A percentile compares a stretch with the other conserved stretches of the same genome.
Evolutionary conservation across 2,888 invertebrate species (phyloP).

Genomic region (Coelinius sp.): DNA sequence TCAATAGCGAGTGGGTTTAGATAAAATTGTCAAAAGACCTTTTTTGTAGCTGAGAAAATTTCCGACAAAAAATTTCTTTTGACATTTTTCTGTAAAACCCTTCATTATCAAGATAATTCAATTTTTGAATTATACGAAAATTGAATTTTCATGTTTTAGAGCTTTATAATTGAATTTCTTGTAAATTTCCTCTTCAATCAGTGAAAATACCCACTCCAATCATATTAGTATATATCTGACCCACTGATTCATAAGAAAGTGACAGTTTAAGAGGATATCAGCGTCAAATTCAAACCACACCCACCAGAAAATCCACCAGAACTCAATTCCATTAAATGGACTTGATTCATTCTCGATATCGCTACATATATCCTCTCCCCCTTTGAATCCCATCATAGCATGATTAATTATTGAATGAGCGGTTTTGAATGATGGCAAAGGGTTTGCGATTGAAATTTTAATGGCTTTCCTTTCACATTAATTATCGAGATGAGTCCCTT

Average conservation of each 20-base stretch:
- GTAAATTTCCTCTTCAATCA: too few relatives aligned
- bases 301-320: neutral
- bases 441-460: constrained; percentile 4
- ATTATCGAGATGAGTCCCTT: neutral
- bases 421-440: neutral
- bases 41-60: too few relatives aligned
- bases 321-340: neutral
- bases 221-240: neutral
- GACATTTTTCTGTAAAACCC: too few relatives aligned
- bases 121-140: too few relatives aligned
- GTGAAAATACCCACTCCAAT: too few relatives aligned
- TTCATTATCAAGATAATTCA: too few relatives aligned
- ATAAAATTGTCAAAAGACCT: too few relatives aligned
- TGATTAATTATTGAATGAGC: constrained; percentile 1
- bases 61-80: too few relatives aligned
- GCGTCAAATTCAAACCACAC: neutral
- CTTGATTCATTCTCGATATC: neutral
- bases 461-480: constrained; percentile 24
- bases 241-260: neutral
- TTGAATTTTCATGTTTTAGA: too few relatives aligned
- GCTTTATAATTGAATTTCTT: too few relatives aligned
- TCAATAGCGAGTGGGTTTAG: too few relatives aligned
- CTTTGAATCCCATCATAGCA: neutral
- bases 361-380: neutral
- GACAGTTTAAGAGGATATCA: neutral